Percentiles rank a stretch among this genome's conserved stretches.
phyloP scores from a whole-genome alignment of 2,888 invertebrate genomes.

The Macrophya alboannulata region DNA sequence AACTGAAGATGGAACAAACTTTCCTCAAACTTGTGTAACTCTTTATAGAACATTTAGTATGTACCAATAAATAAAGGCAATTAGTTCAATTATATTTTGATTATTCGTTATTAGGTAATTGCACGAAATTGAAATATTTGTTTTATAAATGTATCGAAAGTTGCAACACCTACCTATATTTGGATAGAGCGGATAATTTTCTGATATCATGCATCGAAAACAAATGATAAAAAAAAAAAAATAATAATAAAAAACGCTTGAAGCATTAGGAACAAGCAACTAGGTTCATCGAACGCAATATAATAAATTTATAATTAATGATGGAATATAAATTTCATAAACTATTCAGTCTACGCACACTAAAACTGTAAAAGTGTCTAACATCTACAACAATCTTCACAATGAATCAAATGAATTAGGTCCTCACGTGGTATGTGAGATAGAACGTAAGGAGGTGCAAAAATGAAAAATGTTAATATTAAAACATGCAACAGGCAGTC shows the following conservation, averaged over 20 bases:
- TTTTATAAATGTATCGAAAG: not conserved
- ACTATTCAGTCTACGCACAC: not conserved
- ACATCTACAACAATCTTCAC: constrained; percentile 23
- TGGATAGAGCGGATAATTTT: constrained; percentile 1
- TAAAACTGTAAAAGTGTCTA: not conserved
- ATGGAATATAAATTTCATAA: not conserved
- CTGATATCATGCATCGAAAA: constrained; percentile 2
- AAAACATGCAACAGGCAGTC: constrained; percentile 45
- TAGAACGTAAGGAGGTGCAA: constrained; percentile 1
- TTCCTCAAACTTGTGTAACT: not conserved
- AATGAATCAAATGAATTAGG: constrained; percentile 1
- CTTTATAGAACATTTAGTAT: not conserved
- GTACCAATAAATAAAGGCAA: not conserved
- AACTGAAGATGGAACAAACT: not conserved
- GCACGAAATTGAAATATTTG: not conserved
- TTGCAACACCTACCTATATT: not conserved
- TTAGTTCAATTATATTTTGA: not conserved
- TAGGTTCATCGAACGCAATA: not conserved
- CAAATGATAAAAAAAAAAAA: not conserved
- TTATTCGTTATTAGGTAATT: not conserved
- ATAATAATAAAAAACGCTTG: not conserved
- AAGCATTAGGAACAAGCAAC: not conserved
- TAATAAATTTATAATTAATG: constrained; percentile 7
- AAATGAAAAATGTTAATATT: constrained; percentile 24
- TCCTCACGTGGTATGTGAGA: not conserved